These are phyloP conservation scores for Himantopus leucocephalus DNA, from an alignment of 2,113 vertebrate genomes.

Conservation along the genomic window DNA sequence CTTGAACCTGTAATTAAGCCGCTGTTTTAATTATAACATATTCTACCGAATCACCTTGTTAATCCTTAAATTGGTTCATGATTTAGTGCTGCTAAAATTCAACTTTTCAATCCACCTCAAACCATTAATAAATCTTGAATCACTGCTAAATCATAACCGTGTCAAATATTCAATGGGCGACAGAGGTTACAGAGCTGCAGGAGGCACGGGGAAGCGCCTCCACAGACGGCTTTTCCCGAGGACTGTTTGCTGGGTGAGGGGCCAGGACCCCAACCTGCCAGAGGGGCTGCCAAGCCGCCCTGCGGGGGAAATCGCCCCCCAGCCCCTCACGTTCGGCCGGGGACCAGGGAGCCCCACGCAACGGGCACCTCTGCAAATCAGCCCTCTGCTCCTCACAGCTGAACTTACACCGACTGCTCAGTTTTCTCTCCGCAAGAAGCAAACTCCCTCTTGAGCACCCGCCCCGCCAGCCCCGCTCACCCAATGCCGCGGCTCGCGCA, in stretches of 20 bases:
- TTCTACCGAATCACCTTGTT: not conserved
- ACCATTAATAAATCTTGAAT: not conserved
- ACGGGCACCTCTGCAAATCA: fast-evolving
- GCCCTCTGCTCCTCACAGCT: not conserved
- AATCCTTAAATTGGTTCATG: not conserved
- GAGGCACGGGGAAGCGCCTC: not conserved
- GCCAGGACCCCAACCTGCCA: fast-evolving
- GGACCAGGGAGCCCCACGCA: fast-evolving
- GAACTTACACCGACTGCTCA: fast-evolving
- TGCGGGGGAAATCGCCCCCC: fast-evolving
- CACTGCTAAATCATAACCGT: not conserved
- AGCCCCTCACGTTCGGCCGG: fast-evolving
- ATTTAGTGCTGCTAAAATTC: not conserved
- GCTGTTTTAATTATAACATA: not conserved
- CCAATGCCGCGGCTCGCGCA: fast-evolving
- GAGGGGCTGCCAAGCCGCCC: not conserved
- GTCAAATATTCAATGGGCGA: not conserved
- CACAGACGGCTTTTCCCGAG: fast-evolving
- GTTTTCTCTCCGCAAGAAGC: not conserved
- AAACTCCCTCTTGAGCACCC: not conserved
- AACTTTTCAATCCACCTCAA: not conserved
- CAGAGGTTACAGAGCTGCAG: not conserved
- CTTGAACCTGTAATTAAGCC: not conserved
- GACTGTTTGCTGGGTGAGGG: not conserved
- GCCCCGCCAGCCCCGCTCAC: not conserved